Base-by-base conservation (phyloP, 2,888 invertebrate species). In the Cheilosia scutellata region DNA sequence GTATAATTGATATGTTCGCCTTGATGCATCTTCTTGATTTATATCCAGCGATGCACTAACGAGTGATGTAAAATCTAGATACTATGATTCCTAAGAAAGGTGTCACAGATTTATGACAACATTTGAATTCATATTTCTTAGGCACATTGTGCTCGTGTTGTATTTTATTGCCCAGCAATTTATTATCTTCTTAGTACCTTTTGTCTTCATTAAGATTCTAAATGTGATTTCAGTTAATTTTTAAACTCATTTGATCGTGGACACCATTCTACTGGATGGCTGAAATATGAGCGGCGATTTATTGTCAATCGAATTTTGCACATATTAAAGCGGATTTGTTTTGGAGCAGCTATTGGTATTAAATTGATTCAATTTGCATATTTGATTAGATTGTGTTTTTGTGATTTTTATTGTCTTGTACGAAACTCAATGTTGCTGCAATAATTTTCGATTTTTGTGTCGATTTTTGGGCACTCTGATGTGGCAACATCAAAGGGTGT, bases 1-100 rank as follows among this genome's bases (percentile, higher is more conserved):
- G 5, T 1, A 31, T 71, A 78, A 78, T 63, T 78, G 63, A 71
- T 71, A 63, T 31, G 71, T 78, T 20, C 20, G 2, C 20, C 20
- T 20, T 20, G 20, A 6, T 16, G 16, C 44, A 44, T 44, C n/a
- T 44, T 16, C n/a, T 47, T 47, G 6, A 47, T 47, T 5, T 16
- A 47, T 47, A 6, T 47, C 7, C 2, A 5, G 1, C 16, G 5
- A 44, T 44, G 16, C 16, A n/a, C 5, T n/a, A n/a, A 16, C n/a
- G 44, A 7, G 44, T n/a, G 44, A 37, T 37, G 37, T 11, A 37
- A 37, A 11, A 11, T 37, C 4, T n/a, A 16, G 44, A 47, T 27
- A 40, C 29, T 62, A 29, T 29, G 27, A 44, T 62, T 44, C 27
- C 27, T n/a, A n/a, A 29, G n/a, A 27, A 44, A 31, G 5, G 9